A percentile compares a stretch with the other conserved stretches of the same genome.
Evolutionary conservation across 1,140 invertebrate genomes (phyloP).

Genomic region (Heliconius hewitsoni): DNA sequence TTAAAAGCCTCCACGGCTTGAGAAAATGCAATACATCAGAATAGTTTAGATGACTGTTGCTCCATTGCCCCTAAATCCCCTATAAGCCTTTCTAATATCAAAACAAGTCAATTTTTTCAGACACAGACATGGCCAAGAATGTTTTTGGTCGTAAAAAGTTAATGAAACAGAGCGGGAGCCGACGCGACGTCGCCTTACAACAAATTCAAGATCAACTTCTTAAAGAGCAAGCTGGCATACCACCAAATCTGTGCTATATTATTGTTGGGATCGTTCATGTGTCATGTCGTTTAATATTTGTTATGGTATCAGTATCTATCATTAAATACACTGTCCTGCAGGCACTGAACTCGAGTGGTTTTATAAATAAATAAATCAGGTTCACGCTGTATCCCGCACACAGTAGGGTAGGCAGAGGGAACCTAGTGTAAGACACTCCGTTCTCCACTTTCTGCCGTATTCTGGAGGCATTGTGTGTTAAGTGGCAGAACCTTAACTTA

Average conservation of each 20-base stretch:
- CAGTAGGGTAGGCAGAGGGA: no score
- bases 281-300: background rate
- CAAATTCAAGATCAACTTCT: constrained; percentile 49
- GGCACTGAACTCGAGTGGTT: no score
- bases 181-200: constrained; percentile 47
- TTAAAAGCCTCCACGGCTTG: background rate
- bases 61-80: constrained; percentile 44
- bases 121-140: constrained; percentile 43
- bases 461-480: no score
- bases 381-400: no score
- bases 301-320: no score
- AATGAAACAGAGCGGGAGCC: constrained; percentile 44
- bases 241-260: constrained; percentile 35
- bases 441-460: no score
- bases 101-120: constrained; percentile 45
- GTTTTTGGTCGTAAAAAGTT: constrained; percentile 62
- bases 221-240: constrained; percentile 42
- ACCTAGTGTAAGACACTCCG: no score
- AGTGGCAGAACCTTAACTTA: no score
- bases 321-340: no score
- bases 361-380: no score
- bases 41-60: background rate
- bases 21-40: no score
- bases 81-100: constrained; percentile 38
- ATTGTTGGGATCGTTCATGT: background rate